phyloP scores from a whole-genome alignment of 2,113 vertebrate species.

The Campylomormyrus numenius region DNA sequence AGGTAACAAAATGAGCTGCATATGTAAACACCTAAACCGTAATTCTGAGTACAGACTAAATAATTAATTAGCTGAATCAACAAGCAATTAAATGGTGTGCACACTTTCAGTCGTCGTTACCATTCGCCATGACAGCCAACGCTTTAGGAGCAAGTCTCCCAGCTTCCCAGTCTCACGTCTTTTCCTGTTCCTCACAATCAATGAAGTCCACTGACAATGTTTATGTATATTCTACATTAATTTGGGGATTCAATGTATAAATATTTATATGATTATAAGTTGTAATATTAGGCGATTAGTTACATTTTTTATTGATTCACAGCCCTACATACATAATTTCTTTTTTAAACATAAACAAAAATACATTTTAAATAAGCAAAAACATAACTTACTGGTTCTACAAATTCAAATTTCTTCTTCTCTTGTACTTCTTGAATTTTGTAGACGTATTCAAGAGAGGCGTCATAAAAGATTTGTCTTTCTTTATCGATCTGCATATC shows the following conservation, averaged over 20 bases:
- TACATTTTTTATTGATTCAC: not conserved
- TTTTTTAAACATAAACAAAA: not conserved
- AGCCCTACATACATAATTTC: not conserved
- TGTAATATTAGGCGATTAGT: not conserved
- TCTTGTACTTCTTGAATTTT: conserved; percentile 99
- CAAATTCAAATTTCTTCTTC: conserved; percentile 98
- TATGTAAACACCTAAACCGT: not conserved
- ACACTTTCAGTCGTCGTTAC: not conserved
- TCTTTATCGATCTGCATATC: conserved; percentile 88
- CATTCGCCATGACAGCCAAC: not conserved
- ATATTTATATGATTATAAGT: not conserved
- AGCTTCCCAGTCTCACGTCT: not conserved
- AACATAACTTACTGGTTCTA: conserved; percentile 77
- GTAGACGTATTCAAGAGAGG: conserved; percentile 93
- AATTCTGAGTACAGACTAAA: not conserved
- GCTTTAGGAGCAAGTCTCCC: too few relatives aligned
- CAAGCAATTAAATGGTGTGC: not conserved
- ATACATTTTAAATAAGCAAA: not conserved
- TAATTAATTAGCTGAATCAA: not conserved
- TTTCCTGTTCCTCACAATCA: not conserved
- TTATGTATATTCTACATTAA: not conserved
- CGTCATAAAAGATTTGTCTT: conserved; percentile 90
- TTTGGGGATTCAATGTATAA: not conserved
- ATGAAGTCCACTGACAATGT: not conserved
- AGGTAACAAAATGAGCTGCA: not conserved